Conservation (phyloP, 1,140 invertebrate genomes). For the Eriocheir sinensis region DNA sequence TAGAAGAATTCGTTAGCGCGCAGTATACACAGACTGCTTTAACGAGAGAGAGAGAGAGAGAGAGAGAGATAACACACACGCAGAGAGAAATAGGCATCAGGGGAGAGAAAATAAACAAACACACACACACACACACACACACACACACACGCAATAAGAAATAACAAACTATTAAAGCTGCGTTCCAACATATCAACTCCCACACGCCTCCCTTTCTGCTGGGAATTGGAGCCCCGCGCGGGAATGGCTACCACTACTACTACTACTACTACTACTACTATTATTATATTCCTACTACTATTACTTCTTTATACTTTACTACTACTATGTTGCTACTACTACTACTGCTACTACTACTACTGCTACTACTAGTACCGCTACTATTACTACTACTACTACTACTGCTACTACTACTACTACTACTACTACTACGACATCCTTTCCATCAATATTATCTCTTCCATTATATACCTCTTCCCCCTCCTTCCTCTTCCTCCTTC, state of each 20-base stretch:
- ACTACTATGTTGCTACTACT: not conserved
- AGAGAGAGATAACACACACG: not conserved
- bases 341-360: not conserved
- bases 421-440: too few relatives aligned
- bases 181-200: not conserved
- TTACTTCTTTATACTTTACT: not conserved
- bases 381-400: not conserved
- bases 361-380: too few relatives aligned
- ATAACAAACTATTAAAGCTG: constrained; percentile 15
- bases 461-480: not conserved
- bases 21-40: too few relatives aligned
- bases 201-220: not conserved
- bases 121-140: too few relatives aligned
- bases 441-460: too few relatives aligned
- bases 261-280: not conserved
- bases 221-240: not conserved
- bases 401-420: not conserved
- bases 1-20: too few relatives aligned
- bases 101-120: not conserved
- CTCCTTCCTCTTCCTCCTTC: not conserved
- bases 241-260: not conserved
- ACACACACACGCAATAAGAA: not conserved
- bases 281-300: not conserved
- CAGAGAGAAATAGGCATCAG: too few relatives aligned
- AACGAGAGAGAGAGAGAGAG: constrained; percentile 8